Percentiles rank a stretch among this genome's conserved stretches.
Evolutionary conservation across 2,888 invertebrate genomes (phyloP).

Genomic region (Ectemnius cavifrons): DNA sequence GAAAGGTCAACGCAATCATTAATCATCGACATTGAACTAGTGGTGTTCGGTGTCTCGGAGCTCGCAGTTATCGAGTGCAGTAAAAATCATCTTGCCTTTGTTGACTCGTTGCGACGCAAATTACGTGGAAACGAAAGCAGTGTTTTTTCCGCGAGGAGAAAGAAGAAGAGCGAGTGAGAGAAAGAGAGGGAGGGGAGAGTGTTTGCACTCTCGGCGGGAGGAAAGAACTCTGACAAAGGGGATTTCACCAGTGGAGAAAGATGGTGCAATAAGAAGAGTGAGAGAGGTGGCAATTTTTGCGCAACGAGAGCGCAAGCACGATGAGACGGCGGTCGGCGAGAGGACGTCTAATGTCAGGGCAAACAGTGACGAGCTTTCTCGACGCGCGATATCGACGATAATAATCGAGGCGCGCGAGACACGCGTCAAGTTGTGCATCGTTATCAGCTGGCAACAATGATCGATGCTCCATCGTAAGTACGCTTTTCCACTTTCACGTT

Average conservation of each 20-base stretch:
- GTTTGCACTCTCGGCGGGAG: slow-evolving; percentile 17
- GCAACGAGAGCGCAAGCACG: slow-evolving; percentile 31
- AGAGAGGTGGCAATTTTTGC: slow-evolving; percentile 28
- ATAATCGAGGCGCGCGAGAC: slow-evolving; percentile 31
- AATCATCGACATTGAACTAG: no score
- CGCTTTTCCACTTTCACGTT: slow-evolving; percentile 28
- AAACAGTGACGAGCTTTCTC: slow-evolving; percentile 29
- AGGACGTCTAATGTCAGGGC: slow-evolving; percentile 54
- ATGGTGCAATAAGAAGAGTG: slow-evolving; percentile 24
- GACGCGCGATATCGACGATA: slow-evolving; percentile 30
- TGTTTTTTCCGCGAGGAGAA: neutral
- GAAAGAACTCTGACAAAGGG: slow-evolving; percentile 12
- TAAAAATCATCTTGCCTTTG: no score
- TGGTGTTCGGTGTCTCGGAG: no score
- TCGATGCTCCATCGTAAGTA: slow-evolving; percentile 22
- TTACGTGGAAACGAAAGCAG: slow-evolving; percentile 15
- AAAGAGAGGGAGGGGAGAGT: no score
- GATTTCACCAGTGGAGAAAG: slow-evolving; percentile 28
- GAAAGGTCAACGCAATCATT: no score
- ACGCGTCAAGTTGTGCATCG: neutral
- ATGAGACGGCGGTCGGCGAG: slow-evolving; percentile 1
- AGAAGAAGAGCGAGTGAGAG: neutral
- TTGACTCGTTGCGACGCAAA: slow-evolving; percentile 1
- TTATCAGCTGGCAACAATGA: slow-evolving; percentile 34
- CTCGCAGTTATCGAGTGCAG: no score